Base-by-base conservation (phyloP, 2,113 vertebrate genomes). In the Myxocyprinus asiaticus region DNA sequence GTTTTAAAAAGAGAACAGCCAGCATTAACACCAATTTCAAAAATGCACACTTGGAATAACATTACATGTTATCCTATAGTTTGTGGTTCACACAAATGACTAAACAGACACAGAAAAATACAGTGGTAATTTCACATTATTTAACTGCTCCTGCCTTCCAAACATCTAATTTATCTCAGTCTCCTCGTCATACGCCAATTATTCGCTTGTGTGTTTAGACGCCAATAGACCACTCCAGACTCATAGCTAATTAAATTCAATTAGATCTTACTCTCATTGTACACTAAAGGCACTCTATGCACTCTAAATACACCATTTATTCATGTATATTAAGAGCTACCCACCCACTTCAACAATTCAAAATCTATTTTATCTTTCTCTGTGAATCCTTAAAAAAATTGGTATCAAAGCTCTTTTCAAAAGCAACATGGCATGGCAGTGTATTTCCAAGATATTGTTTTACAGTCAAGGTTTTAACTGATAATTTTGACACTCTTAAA, bases 161-260 rank as follows among this genome's bases (percentile, higher is more conserved):
- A 9, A 11, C 17, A 44, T 56, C 4, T 0, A 7, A 17, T 45
- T 77, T 4, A 44, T 45, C 9, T 67, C 62, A 10, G 9, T 67
- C 73, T n/a, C 9, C 47, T 65, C 48, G 11, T 50, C 65, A 59
- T n/a, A 68, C 11, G 42, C 58, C 77, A 78, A 14, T 14, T 47
- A 55, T 45, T 22, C 58, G n/a, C 47, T 68, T 64, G 58, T 45
- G 77, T 79, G 77, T 64, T 63, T 55, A 79, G 50, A 62, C 53
- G 56, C 61, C 77, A 63, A 62, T 63, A 70, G 53, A 78, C 17
- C 67, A 53, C 58, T 78, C 42, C 67, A 64, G 67, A 53, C 66
- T 62, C 56, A 78, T 56, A 69, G 69, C 76, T 68, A 65, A 69
- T 78, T 59, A 69, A 78, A 69, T 61, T 69, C 22, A 69, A 69